Evolutionary conservation across 2,888 invertebrate species (phyloP).

Genomic region (Leuctra nigra): DNA sequence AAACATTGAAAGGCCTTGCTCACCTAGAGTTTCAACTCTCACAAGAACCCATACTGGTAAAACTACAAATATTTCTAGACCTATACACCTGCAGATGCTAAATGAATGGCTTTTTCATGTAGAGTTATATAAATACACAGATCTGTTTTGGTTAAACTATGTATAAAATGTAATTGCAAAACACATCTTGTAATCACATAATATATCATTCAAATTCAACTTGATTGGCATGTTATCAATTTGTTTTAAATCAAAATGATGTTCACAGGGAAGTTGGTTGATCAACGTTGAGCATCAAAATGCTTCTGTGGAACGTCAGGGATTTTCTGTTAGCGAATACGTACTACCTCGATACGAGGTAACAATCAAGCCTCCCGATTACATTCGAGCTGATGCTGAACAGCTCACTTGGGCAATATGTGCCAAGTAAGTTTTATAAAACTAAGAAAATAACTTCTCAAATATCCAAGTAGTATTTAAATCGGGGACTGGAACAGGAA

Average conservation of each 20-base stretch:
- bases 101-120: too few species aligned
- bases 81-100: too few species aligned
- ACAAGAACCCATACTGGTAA: conserved; percentile 33
- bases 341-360: conserved; percentile 55
- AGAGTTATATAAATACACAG: too few species aligned
- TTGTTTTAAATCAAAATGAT: too few species aligned
- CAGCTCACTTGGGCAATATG: conserved; percentile 46
- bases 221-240: too few species aligned
- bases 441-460: too few species aligned
- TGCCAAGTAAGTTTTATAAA: conserved; percentile 50
- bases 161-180: too few species aligned
- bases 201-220: too few species aligned
- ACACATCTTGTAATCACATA: too few species aligned
- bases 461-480: too few species aligned
- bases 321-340: conserved; percentile 49
- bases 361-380: conserved; percentile 44
- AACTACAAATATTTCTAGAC: neutral
- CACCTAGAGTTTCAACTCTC: conserved; percentile 47
- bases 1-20: conserved; percentile 53
- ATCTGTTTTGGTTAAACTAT: too few species aligned
- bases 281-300: conserved; percentile 42
- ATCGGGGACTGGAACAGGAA: too few species aligned
- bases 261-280: conserved; percentile 48
- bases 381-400: conserved; percentile 41
- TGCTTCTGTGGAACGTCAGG: conserved; percentile 32